These are phyloP conservation scores for Polydrusus tereticollis DNA, from an alignment of 2,888 invertebrate genomes.

Conservation along the genomic window DNA sequence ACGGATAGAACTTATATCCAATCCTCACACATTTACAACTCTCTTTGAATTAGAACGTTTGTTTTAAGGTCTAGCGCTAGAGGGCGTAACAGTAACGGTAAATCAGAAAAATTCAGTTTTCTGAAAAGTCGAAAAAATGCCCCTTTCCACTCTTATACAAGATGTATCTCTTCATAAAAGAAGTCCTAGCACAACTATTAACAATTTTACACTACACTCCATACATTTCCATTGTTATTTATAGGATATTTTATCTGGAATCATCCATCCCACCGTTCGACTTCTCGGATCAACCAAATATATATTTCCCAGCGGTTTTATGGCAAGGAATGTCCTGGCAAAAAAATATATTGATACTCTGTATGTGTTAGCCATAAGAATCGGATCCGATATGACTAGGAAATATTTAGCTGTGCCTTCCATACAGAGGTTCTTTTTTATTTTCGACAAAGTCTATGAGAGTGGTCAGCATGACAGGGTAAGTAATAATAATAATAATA, in stretches of 20 bases:
- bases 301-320: conserved; percentile 84
- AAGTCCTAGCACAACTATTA: background rate
- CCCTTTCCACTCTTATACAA: too few relatives aligned
- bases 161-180: too few relatives aligned
- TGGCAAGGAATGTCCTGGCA: conserved; percentile 81
- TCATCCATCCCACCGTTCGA: conserved; percentile 86
- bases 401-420: conserved; percentile 80
- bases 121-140: too few relatives aligned
- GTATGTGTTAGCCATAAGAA: conserved; percentile 81
- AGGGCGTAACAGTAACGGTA: too few relatives aligned
- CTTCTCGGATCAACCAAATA: conserved; percentile 84
- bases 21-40: too few relatives aligned
- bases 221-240: conserved; percentile 53
- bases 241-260: conserved; percentile 88
- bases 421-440: conserved; percentile 81
- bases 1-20: too few relatives aligned
- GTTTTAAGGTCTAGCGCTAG: too few relatives aligned
- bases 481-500: too few relatives aligned
- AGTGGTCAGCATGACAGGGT: conserved; percentile 57
- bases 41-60: too few relatives aligned
- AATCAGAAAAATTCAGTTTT: too few relatives aligned
- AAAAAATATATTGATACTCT: conserved; percentile 87
- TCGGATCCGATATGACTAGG: conserved; percentile 84
- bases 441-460: conserved; percentile 82
- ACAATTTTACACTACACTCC: too few relatives aligned